Evolutionary conservation across 2,888 invertebrate species (phyloP).

Genomic region (Entomobrya proxima): DNA sequence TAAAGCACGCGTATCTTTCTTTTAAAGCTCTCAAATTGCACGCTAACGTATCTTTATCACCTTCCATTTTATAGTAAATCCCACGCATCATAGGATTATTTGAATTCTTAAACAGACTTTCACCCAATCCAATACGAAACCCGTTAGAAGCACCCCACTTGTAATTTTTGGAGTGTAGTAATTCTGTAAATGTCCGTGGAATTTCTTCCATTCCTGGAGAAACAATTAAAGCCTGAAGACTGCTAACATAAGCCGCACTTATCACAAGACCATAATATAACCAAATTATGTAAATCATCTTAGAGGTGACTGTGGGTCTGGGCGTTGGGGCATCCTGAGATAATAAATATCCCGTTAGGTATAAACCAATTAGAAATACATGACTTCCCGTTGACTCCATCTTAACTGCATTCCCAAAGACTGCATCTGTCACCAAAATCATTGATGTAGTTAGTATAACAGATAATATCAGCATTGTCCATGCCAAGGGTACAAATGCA

Average conservation of each 20-base stretch:
- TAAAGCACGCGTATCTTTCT: too few relatives aligned
- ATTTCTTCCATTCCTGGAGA: slow-evolving; percentile 12
- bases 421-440: background rate
- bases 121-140: slow-evolving; percentile 24
- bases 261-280: slow-evolving; percentile 27
- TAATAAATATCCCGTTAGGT: slow-evolving; percentile 6
- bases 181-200: slow-evolving; percentile 10
- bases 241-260: background rate
- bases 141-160: slow-evolving; percentile 45
- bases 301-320: background rate
- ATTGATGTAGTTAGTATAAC: background rate
- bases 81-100: slow-evolving; percentile 12
- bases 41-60: slow-evolving; percentile 1
- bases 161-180: background rate
- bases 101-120: slow-evolving; percentile 30
- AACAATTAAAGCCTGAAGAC: slow-evolving; percentile 43
- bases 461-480: background rate
- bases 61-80: slow-evolving; percentile 27
- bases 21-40: too few relatives aligned
- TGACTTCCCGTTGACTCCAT: background rate
- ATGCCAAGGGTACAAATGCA: background rate
- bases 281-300: background rate
- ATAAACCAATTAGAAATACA: background rate
- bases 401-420: background rate
- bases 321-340: slow-evolving; percentile 14